Conservation (phyloP, 2,797 vertebrate species). For the Galago senegalensis region DNA sequence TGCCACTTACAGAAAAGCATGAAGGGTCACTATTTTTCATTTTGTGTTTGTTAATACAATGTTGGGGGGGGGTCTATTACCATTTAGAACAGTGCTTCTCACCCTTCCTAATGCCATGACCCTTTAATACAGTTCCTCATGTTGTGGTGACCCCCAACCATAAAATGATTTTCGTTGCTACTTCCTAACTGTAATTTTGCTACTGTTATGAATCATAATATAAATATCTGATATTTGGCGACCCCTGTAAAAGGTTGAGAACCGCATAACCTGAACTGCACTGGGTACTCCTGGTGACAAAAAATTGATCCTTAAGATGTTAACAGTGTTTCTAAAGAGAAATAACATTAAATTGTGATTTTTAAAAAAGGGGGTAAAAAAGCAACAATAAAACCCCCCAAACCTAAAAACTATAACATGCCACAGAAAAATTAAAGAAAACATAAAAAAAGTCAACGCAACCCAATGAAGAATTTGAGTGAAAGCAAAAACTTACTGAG, state of each 20-base stretch:
- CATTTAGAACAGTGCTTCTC: not conserved
- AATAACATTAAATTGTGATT: not conserved
- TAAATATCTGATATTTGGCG: too few species aligned
- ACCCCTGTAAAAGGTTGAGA: too few species aligned
- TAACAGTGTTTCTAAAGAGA: not conserved
- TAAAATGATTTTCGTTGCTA: too few species aligned
- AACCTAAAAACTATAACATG: not conserved
- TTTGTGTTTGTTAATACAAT: not conserved
- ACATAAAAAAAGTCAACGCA: not conserved
- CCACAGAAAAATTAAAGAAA: not conserved
- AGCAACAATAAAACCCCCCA: not conserved
- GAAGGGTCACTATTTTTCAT: not conserved
- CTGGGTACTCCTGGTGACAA: not conserved
- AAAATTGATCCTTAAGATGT: not conserved
- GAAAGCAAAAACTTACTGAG: slow-evolving; percentile 14
- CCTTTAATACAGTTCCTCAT: too few species aligned
- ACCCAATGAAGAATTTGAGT: not conserved
- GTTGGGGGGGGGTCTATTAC: not conserved
- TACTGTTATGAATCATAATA: too few species aligned
- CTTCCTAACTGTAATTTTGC: too few species aligned
- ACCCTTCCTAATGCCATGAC: too few species aligned
- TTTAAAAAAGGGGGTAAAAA: not conserved
- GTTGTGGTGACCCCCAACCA: too few species aligned
- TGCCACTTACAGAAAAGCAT: not conserved
- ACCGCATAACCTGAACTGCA: not conserved